These are phyloP conservation scores for Hydractinia echinata DNA, from an alignment of 30 jellyfish, hydroid and myxozoan genomes.

Conservation along the genomic window DNA sequence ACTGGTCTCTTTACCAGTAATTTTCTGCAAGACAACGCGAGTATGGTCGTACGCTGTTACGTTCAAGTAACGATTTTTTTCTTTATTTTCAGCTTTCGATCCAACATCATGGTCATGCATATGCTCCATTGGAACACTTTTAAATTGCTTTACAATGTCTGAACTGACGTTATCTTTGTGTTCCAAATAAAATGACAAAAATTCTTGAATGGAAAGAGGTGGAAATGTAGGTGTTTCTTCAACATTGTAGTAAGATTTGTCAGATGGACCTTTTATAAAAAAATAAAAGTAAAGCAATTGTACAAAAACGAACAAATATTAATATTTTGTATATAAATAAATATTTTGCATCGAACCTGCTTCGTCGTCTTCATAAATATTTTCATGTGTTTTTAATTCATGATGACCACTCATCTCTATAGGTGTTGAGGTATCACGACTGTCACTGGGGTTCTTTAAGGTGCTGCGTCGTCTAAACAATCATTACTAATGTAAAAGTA, in stretches of 20 bases:
- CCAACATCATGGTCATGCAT: not conserved
- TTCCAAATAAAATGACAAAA: conserved; percentile 16
- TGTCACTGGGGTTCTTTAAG: no score
- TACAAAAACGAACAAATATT: no score
- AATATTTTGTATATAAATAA: no score
- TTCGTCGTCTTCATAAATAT: no score
- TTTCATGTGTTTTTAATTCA: no score
- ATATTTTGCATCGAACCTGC: no score
- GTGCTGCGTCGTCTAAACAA: no score
- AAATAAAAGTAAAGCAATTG: no score
- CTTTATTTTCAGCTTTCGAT: not conserved
- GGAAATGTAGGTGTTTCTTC: not conserved
- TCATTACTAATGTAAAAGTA: no score
- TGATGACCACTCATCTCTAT: no score
- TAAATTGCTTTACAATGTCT: not conserved
- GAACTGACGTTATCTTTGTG: not conserved
- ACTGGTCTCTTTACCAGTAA: not conserved
- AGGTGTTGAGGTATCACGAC: no score
- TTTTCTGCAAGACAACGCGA: conserved; percentile 1
- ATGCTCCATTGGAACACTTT: conserved; percentile 29
- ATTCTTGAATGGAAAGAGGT: conserved; percentile 8
- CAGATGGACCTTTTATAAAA: no score
- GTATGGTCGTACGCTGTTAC: conserved; percentile 27
- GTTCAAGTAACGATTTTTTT: conserved; percentile 21
- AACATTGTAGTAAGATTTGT: not conserved